These are phyloP conservation scores for Halcyon senegalensis DNA, from an alignment of 2,113 vertebrate species.

Conservation along the genomic window DNA sequence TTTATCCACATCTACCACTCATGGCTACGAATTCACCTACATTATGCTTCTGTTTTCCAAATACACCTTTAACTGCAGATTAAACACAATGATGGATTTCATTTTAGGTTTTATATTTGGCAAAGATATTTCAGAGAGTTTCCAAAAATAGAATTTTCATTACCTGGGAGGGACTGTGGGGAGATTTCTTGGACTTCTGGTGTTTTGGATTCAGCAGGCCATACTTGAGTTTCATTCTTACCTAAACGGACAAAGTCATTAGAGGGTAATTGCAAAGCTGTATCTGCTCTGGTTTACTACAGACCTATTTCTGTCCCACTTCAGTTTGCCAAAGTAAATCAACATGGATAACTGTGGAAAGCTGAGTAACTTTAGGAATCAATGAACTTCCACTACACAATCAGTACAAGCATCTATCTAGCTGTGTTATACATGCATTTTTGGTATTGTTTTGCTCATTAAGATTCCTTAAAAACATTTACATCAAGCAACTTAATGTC, in stretches of 20 bases:
- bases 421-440: not conserved
- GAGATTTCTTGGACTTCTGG: conserved; percentile 74
- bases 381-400: not conserved
- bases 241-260: conserved; percentile 61
- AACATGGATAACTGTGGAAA: not conserved
- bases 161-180: conserved; percentile 71
- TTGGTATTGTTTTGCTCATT: not conserved
- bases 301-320: conserved; percentile 7
- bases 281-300: not conserved
- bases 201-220: conserved; percentile 80
- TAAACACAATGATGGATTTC: not conserved
- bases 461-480: not conserved
- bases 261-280: not conserved
- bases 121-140: not conserved
- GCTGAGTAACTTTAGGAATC: not conserved
- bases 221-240: conserved; percentile 74
- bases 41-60: not conserved
- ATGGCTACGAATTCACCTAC: not conserved
- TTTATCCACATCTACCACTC: not conserved
- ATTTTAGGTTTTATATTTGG: not conserved
- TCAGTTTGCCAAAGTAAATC: conserved; percentile 5
- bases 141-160: conserved; percentile 31
- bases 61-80: not conserved
- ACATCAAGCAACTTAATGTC: not conserved
- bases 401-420: not conserved